Percentiles rank a stretch among this genome's conserved stretches.
These are phyloP conservation scores for Drosophila borealis DNA, from an alignment of 2,888 invertebrate species.

Conservation along the genomic window DNA sequence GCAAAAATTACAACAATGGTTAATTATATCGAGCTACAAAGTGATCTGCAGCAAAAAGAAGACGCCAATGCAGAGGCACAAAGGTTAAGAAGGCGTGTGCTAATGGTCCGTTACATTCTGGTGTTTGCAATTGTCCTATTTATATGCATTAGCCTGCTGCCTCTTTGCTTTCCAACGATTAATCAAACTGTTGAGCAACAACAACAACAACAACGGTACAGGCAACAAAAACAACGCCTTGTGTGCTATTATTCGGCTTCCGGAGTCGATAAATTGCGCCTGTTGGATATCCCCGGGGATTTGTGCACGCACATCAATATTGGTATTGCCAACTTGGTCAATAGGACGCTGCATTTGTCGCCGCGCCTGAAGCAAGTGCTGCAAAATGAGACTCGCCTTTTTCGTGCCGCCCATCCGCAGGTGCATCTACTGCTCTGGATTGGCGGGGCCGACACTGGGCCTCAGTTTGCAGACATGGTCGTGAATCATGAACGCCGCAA, in stretches of 20 bases:
- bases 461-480: slow-evolving; percentile 91
- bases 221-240: slow-evolving; percentile 35
- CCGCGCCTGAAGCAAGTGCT: slow-evolving; percentile 82
- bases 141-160: slow-evolving; percentile 16
- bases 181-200: background rate
- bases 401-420: slow-evolving; percentile 88
- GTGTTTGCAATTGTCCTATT: slow-evolving; percentile 3
- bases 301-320: slow-evolving; percentile 94
- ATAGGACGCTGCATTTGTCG: slow-evolving; percentile 87
- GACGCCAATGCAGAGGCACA: background rate
- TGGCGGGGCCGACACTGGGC: slow-evolving; percentile 87
- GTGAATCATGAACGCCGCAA: slow-evolving; percentile 89
- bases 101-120: slow-evolving; percentile 9
- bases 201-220: slow-evolving; percentile 5
- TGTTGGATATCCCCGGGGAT: slow-evolving; percentile 88
- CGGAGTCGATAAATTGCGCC: slow-evolving; percentile 83
- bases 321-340: slow-evolving; percentile 89
- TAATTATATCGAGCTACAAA: slow-evolving; percentile 23
- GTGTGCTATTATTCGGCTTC: slow-evolving; percentile 51
- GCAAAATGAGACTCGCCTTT: slow-evolving; percentile 67
- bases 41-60: background rate
- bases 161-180: slow-evolving; percentile 26
- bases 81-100: background rate
- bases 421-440: slow-evolving; percentile 92
- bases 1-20: slow-evolving; percentile 31